Evolutionary conservation across 2,888 invertebrate species (phyloP).

Genomic region (Luperina testacea): DNA sequence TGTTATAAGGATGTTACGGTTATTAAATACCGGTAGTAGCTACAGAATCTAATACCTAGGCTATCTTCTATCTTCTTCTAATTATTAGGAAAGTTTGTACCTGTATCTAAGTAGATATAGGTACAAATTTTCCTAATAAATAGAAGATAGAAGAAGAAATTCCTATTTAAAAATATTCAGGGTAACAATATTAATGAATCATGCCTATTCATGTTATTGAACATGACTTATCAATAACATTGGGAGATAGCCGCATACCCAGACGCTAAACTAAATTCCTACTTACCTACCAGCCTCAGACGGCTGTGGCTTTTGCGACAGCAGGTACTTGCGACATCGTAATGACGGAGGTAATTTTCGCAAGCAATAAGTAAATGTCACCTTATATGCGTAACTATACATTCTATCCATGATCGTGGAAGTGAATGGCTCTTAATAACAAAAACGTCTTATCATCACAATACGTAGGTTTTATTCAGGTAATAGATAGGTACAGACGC

Average conservation of each 20-base stretch:
- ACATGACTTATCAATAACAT: constrained; percentile 1
- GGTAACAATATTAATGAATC: background rate
- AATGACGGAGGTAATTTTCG: constrained; percentile 59
- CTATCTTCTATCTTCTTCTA: background rate
- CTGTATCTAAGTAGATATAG: too few relatives aligned
- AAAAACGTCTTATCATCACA: constrained; percentile 7
- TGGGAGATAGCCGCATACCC: constrained; percentile 2
- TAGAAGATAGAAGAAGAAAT: too few relatives aligned
- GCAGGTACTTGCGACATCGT: constrained; percentile 23
- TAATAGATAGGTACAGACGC: background rate
- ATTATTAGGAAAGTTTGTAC: background rate
- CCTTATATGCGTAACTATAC: constrained; percentile 41
- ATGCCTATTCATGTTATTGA: background rate
- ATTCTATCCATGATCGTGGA: constrained; percentile 47
- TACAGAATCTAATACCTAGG: background rate
- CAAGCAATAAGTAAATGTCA: constrained; percentile 56
- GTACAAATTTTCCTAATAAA: too few relatives aligned
- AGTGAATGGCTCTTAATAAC: constrained; percentile 45
- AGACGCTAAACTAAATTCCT: background rate
- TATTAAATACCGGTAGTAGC: background rate
- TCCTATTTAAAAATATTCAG: background rate
- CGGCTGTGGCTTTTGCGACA: constrained; percentile 29
- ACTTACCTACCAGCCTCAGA: background rate
- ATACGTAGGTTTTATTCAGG: background rate
- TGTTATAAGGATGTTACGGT: background rate